Evolutionary conservation across 2,797 vertebrate genomes (phyloP).

Genomic region (Molossus alvarezi): DNA sequence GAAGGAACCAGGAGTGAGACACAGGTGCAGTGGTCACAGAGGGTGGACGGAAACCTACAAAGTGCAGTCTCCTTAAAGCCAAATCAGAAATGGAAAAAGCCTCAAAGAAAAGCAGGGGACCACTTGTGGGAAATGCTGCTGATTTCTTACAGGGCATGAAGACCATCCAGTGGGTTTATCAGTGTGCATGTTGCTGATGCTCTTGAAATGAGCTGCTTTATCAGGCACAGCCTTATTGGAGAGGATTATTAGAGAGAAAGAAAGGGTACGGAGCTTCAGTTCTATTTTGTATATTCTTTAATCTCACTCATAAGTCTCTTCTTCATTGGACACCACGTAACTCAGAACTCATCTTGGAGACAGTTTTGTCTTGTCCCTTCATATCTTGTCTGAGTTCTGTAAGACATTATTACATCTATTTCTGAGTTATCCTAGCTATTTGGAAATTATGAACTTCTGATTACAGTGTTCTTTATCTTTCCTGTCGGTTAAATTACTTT

Average conservation of each 20-base stretch:
- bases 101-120: background rate
- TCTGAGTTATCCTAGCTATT: background rate
- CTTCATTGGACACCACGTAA: background rate
- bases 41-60: background rate
- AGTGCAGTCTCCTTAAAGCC: background rate
- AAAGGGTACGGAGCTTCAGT: background rate
- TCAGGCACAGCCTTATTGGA: background rate
- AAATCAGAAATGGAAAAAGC: background rate
- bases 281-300: background rate
- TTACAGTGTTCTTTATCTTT: background rate
- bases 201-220: background rate
- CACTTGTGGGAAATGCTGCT: background rate
- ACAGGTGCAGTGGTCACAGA: background rate
- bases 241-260: background rate
- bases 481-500: background rate
- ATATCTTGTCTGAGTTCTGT: background rate
- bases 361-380: background rate
- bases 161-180: background rate
- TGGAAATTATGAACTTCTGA: slow-evolving; percentile 14
- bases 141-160: background rate
- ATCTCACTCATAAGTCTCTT: background rate
- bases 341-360: background rate
- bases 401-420: background rate
- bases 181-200: background rate
- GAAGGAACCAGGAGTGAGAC: background rate